These are phyloP conservation scores for Adoxophyes honmai DNA, from an alignment of 1,140 invertebrate genomes.

Conservation along the genomic window DNA sequence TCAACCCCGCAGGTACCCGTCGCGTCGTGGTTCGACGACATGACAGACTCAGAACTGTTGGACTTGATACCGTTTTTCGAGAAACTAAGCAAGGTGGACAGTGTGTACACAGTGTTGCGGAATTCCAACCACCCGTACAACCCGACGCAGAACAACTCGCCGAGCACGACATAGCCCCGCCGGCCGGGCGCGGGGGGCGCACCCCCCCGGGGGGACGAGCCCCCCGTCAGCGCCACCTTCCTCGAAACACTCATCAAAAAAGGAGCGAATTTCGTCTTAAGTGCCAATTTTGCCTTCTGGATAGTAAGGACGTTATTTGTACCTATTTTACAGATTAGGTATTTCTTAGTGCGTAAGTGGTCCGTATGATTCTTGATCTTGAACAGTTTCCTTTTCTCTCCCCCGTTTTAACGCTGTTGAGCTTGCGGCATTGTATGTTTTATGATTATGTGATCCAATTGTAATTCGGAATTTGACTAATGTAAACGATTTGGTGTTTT, in stretches of 20 bases:
- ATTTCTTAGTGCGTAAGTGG: slow-evolving; percentile 71
- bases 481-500: background rate
- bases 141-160: slow-evolving; percentile 64
- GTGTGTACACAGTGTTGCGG: slow-evolving; percentile 94
- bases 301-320: slow-evolving; percentile 73
- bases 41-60: slow-evolving; percentile 95
- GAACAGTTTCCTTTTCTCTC: slow-evolving; percentile 36
- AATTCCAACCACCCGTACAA: slow-evolving; percentile 93
- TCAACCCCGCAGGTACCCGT: slow-evolving; percentile 89
- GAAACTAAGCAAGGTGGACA: slow-evolving; percentile 94
- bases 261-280: slow-evolving; percentile 69
- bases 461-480: slow-evolving; percentile 3
- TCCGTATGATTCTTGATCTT: slow-evolving; percentile 51
- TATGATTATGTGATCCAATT: slow-evolving; percentile 6
- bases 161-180: slow-evolving; percentile 58
- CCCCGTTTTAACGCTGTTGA: slow-evolving; percentile 28
- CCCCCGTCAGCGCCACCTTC: slow-evolving; percentile 22
- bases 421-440: slow-evolving; percentile 29
- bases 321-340: slow-evolving; percentile 74
- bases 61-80: slow-evolving; percentile 98
- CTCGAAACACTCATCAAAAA: slow-evolving; percentile 48
- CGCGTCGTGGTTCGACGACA: slow-evolving; percentile 98
- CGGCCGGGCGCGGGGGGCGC: slow-evolving; percentile 12
- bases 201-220: slow-evolving; percentile 19
- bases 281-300: slow-evolving; percentile 78